Conservation (phyloP, 2,888 invertebrate species). For the Incurvaria masculella region DNA sequence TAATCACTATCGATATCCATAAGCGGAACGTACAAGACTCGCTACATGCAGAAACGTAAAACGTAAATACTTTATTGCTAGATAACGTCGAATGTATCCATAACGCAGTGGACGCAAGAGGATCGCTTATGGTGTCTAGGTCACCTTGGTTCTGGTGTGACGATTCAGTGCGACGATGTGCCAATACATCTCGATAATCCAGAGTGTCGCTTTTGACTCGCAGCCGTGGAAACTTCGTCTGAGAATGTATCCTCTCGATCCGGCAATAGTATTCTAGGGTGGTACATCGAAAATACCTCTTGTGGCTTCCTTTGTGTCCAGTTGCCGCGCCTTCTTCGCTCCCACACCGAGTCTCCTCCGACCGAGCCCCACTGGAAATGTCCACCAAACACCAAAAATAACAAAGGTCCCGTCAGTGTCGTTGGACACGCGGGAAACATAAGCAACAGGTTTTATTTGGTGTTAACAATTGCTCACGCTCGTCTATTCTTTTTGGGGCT, state of each 20-base stretch:
- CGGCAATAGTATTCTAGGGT: background rate
- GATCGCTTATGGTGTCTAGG: background rate
- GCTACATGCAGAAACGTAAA: background rate
- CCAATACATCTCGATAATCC: no score
- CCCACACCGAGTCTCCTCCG: no score
- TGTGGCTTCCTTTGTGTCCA: background rate
- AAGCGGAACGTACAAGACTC: background rate
- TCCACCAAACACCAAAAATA: background rate
- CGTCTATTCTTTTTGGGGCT: no score
- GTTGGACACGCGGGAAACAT: background rate
- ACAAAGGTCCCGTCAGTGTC: background rate
- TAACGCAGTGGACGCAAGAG: background rate
- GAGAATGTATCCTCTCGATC: background rate
- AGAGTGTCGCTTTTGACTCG: no score
- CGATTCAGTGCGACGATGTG: background rate
- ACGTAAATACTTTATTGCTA: background rate
- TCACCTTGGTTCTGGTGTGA: background rate
- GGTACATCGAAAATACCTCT: background rate
- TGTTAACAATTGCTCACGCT: no score
- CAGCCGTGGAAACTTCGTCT: no score
- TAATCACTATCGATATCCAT: no score
- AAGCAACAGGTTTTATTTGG: background rate
- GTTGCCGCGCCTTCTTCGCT: background rate
- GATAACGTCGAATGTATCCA: background rate
- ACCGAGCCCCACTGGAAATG: background rate